Conservation (phyloP, 2,797 vertebrate genomes). For the Halcyon badia region DNA sequence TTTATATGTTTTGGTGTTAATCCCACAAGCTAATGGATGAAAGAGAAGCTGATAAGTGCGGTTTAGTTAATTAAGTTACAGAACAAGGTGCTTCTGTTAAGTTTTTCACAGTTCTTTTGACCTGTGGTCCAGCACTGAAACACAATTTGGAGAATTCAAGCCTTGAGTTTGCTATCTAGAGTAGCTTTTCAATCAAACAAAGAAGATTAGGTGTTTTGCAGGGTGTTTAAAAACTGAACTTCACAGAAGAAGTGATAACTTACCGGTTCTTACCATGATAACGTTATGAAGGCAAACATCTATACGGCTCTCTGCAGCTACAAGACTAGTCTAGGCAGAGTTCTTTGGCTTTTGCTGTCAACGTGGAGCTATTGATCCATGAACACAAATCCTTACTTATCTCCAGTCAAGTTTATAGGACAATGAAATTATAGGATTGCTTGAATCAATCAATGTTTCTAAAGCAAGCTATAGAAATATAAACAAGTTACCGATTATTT, state of each 20-base stretch:
- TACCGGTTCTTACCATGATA: neutral
- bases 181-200: neutral
- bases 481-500: constrained; percentile 58
- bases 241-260: neutral
- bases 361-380: constrained; percentile 37
- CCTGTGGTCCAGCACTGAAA: neutral
- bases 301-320: neutral
- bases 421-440: constrained; percentile 58
- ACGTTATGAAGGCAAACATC: constrained; percentile 22
- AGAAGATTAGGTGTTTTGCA: neutral
- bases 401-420: constrained; percentile 52
- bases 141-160: neutral
- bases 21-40: neutral
- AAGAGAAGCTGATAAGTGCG: neutral
- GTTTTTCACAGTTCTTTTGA: neutral
- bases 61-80: neutral
- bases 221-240: neutral
- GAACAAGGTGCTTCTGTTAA: neutral
- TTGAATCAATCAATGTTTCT: constrained; percentile 60
- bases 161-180: neutral
- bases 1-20: neutral
- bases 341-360: constrained; percentile 38
- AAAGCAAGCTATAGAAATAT: constrained; percentile 54
- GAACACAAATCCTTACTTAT: constrained; percentile 65
- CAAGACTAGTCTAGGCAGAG: neutral